Base-by-base conservation (phyloP, 2,888 invertebrate species). In the Imbricaverruca yamaguchii region DNA sequence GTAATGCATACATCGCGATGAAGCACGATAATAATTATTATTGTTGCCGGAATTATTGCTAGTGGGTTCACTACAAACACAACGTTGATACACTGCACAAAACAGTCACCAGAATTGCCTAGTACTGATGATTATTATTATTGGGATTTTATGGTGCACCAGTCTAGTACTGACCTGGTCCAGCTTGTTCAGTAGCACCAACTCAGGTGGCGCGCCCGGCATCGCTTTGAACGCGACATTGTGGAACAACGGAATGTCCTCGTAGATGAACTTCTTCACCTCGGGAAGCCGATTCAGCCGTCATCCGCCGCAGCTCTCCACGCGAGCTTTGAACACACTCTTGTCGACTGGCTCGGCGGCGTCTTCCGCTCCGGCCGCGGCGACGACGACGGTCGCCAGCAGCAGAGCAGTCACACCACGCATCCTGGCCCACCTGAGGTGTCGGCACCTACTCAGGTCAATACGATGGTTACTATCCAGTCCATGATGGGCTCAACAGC, bases 241-340 rank as follows among this genome's bases (percentile, higher is more conserved):
- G 80, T 83, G 83, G 82, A 83, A 83, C 15, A 83, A 79, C 1
- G 83, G 83, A 57, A 83, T 61, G 81, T 87, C 87, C 81, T 86
- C 85, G 82, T 84, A 84, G 84, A 88, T 87, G 86, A 88, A 88
- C 83, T 85, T 85, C 86, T 87, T 87, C 83, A 87, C 87, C 86
- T 86, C 86, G 84, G 87, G 87, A 83, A 87, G 85, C 81, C 85
- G 85, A 84, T 87, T 87, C 85, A 88, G 84, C 81, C 86, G 87
- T 88, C 87, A 88, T 86, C 87, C 87, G 84, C 86, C 85, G 84
- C 87, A 87, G 82, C 83, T 83, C 83, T 74, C 74, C 9, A 74
- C 21, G 57, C 12, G 81, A 25, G 53, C 82, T 74, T 80, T 82
- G 61, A 67, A 80, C 39, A 67, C 81, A 15, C 59, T 69, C 80